Percentiles rank a stretch among this genome's conserved stretches.
Conservation (phyloP, 2,113 vertebrate genomes). For the Nanger granti region DNA sequence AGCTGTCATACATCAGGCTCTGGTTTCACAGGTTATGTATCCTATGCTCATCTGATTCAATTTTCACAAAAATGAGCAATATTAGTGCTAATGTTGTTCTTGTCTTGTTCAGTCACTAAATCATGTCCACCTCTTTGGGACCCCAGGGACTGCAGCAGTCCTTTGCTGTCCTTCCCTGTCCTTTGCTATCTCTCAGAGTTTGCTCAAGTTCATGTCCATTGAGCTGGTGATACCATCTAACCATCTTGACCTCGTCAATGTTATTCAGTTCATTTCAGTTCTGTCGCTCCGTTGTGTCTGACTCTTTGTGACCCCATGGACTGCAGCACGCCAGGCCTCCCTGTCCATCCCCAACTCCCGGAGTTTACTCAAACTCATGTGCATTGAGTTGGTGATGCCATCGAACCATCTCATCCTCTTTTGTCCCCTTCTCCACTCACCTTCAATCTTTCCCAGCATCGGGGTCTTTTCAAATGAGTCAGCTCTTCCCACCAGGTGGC, state of each 20-base stretch:
- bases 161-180: not conserved
- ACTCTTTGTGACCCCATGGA: not conserved
- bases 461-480: not conserved
- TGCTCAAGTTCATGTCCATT: not conserved
- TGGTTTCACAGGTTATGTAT: not conserved
- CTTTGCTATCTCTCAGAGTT: not conserved
- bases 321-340: rapidly evolving
- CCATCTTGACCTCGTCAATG: not conserved
- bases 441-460: not conserved
- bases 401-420: not conserved
- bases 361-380: not conserved
- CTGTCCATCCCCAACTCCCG: not conserved
- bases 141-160: not conserved
- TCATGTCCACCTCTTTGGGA: not conserved
- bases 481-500: not conserved
- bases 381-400: not conserved
- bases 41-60: not conserved
- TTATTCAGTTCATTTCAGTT: not conserved
- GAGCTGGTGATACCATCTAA: not conserved
- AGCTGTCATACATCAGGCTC: not conserved
- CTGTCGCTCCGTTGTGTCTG: not conserved
- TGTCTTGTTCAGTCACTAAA: not conserved
- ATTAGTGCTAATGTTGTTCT: not conserved
- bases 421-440: not conserved
- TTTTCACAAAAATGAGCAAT: not conserved